Percentiles rank a stretch among this genome's conserved stretches.
Evolutionary conservation across 2,797 vertebrate species (phyloP).

Genomic region (Hylomyscus alleni): DNA sequence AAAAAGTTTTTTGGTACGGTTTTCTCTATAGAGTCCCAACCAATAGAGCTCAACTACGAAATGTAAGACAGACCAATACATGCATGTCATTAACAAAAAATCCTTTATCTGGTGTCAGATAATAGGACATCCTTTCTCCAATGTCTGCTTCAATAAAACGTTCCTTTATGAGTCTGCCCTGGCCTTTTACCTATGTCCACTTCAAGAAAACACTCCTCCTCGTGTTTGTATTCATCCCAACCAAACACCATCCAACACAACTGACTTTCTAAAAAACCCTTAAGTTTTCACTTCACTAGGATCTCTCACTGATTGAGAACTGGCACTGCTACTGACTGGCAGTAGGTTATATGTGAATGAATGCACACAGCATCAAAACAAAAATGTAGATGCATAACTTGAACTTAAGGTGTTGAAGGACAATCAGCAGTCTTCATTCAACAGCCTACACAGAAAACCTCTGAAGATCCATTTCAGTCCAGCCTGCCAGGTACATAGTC

Average conservation of each 20-base stretch:
- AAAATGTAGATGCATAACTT: rapidly evolving
- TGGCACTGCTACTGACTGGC: neutral
- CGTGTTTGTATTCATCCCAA: no score
- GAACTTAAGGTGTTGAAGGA: neutral
- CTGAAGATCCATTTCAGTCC: neutral
- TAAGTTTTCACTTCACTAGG: no score
- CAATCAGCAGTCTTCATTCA: rapidly evolving
- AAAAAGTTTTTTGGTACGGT: neutral
- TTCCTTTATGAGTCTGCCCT: no score
- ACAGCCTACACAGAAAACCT: rapidly evolving
- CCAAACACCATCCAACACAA: no score
- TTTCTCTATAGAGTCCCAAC: neutral
- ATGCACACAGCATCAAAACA: neutral
- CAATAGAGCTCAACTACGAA: neutral
- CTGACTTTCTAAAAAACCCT: no score
- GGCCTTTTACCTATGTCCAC: no score
- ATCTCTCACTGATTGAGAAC: neutral
- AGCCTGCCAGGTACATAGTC: rapidly evolving
- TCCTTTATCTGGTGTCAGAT: neutral
- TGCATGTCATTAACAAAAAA: neutral
- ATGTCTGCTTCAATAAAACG: no score
- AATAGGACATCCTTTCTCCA: neutral
- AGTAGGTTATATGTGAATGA: neutral
- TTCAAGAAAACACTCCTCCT: no score
- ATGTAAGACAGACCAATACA: neutral